A percentile compares a stretch with the other conserved stretches of the same genome.
phyloP scores from a whole-genome alignment of 2,888 invertebrate genomes.

The Plemyria rubiginata region DNA sequence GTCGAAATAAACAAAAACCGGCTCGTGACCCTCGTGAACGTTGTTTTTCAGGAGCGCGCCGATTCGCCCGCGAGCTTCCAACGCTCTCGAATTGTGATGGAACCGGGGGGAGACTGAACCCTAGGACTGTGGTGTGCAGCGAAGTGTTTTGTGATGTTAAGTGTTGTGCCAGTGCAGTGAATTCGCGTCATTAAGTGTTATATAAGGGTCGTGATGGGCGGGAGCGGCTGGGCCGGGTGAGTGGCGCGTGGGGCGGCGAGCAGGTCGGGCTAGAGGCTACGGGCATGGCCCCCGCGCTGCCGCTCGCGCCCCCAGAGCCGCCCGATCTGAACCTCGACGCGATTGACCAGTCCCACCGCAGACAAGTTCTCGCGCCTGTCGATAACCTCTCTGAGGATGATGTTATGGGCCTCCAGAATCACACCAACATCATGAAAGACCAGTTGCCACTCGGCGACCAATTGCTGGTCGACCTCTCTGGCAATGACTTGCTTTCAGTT shows the following conservation, averaged over 20 bases:
- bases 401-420: constrained; percentile 84
- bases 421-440: constrained; percentile 84
- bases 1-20: constrained; percentile 62
- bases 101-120: constrained; percentile 73
- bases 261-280: constrained; percentile 79
- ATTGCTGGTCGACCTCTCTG: constrained; percentile 86
- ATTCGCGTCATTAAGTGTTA: constrained; percentile 62
- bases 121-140: constrained; percentile 53
- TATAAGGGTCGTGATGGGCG: constrained; percentile 73
- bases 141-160: constrained; percentile 58
- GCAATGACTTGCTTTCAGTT: constrained; percentile 88
- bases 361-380: constrained; percentile 81
- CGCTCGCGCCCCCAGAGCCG: constrained; percentile 86
- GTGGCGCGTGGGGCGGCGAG: constrained; percentile 69
- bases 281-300: constrained; percentile 98
- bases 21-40: constrained; percentile 69
- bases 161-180: constrained; percentile 65
- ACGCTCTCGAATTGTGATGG: constrained; percentile 59
- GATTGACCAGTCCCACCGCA: constrained; percentile 59
- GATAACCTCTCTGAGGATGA: constrained; percentile 84
- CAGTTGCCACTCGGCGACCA: constrained; percentile 87
- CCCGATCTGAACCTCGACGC: constrained; percentile 62
- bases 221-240: constrained; percentile 70
- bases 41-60: constrained; percentile 80
- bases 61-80: constrained; percentile 55